Percentiles rank a stretch among this genome's conserved stretches.
phyloP scores from a whole-genome alignment of 2,113 vertebrate genomes.

The Psittacus erithacus region DNA sequence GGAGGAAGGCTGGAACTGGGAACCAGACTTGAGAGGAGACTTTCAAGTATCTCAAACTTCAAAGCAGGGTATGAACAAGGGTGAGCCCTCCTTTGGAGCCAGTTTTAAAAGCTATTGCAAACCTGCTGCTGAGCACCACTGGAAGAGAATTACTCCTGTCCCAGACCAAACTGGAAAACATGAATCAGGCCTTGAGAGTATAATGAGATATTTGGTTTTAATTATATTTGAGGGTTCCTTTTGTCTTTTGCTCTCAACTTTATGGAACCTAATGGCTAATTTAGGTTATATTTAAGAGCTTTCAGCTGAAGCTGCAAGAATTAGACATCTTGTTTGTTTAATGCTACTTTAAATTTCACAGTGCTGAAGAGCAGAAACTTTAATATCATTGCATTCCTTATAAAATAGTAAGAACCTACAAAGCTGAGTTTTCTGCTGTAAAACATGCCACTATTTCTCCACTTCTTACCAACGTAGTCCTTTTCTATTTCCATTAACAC shows the following conservation, averaged over 20 bases:
- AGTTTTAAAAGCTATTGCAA: not conserved
- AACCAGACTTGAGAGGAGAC: not conserved
- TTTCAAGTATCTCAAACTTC: not conserved
- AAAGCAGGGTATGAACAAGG: not conserved
- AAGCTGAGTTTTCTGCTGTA: not conserved
- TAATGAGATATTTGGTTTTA: not conserved
- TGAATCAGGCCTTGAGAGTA: not conserved
- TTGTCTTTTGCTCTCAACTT: not conserved
- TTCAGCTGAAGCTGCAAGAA: not conserved
- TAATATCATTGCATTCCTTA: not conserved
- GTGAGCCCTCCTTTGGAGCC: not conserved
- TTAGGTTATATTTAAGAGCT: not conserved
- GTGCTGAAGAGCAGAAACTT: not conserved
- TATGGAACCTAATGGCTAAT: not conserved
- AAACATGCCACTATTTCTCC: not conserved
- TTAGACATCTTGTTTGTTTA: not conserved
- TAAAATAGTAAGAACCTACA: not conserved
- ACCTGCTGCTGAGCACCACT: not conserved
- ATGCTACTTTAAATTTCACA: not conserved
- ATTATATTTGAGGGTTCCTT: not conserved
- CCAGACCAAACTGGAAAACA: not conserved
- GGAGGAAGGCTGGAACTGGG: not conserved
- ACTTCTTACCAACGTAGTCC: not conserved
- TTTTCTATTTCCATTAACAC: not conserved
- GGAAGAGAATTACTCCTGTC: not conserved